Evolutionary conservation across 2,888 invertebrate genomes (phyloP).

Genomic region (Thumatha senex): DNA sequence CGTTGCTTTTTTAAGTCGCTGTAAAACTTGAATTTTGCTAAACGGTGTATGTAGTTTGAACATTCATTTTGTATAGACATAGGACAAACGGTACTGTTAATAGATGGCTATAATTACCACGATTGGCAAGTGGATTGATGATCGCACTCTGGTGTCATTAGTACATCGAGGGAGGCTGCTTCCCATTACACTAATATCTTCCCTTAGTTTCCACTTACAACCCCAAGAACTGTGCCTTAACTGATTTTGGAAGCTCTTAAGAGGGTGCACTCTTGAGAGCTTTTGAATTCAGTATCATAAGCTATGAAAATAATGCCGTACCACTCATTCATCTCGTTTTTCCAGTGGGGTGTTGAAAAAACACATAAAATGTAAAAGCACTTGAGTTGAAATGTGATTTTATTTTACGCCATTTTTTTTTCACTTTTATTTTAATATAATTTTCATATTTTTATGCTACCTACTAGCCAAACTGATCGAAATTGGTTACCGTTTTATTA

Average conservation of each 20-base stretch:
- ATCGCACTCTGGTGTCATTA: slow-evolving; percentile 9
- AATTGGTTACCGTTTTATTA: too few species aligned
- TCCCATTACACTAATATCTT: slow-evolving; percentile 9
- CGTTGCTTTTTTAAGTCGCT: too few species aligned
- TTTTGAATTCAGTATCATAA: too few species aligned
- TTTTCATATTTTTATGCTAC: too few species aligned
- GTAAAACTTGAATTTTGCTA: not conserved
- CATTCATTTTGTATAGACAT: slow-evolving; percentile 3
- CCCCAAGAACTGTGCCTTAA: not conserved
- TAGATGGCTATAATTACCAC: slow-evolving; percentile 11
- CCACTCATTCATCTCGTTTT: not conserved
- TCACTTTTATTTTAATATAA: too few species aligned
- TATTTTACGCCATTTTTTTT: too few species aligned
- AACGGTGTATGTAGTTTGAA: not conserved
- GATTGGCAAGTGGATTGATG: slow-evolving; percentile 14
- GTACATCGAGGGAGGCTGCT: slow-evolving; percentile 1
- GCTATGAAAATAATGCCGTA: not conserved
- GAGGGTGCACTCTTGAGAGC: not conserved
- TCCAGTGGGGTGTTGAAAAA: not conserved
- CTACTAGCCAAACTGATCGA: too few species aligned
- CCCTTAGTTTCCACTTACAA: slow-evolving; percentile 4
- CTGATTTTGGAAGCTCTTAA: not conserved
- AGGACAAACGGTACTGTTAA: slow-evolving; percentile 7
- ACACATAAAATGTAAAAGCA: too few species aligned
- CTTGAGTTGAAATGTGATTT: too few species aligned